These are phyloP conservation scores for Morelia viridis DNA, from an alignment of 2,797 vertebrate genomes.

Conservation along the genomic window DNA sequence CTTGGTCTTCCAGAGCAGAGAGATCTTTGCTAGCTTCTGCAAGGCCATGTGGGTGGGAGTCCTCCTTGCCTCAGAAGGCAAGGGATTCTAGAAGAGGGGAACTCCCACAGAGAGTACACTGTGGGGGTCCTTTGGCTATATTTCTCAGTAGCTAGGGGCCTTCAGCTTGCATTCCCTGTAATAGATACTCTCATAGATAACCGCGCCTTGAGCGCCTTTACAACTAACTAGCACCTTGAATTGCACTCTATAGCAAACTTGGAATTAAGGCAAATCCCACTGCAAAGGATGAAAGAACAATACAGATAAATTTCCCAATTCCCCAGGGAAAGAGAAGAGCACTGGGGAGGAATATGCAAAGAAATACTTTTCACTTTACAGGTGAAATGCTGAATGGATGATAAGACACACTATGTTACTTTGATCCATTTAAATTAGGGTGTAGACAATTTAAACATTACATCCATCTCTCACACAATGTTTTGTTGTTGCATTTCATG, in stretches of 20 bases:
- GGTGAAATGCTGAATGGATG: background rate
- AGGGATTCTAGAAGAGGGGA: background rate
- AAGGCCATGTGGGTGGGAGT: background rate
- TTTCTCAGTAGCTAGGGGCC: background rate
- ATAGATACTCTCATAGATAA: background rate
- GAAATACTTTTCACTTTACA: background rate
- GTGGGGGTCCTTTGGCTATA: background rate
- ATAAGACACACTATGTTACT: background rate
- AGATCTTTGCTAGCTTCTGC: background rate
- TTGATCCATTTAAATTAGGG: background rate
- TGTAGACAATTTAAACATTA: background rate
- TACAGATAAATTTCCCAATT: too few species aligned
- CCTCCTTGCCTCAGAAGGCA: background rate
- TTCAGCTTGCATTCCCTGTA: background rate
- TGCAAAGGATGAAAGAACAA: too few species aligned
- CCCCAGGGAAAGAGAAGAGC: too few species aligned
- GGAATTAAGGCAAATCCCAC: background rate
- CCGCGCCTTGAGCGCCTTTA: background rate
- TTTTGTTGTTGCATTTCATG: constrained; percentile 30
- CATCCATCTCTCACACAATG: background rate
- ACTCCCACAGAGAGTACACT: background rate
- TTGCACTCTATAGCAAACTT: background rate
- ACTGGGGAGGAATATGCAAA: too few species aligned
- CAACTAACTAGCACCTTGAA: background rate
- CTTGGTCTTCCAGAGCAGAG: background rate